Evolutionary conservation across 2,113 vertebrate genomes (phyloP), one percentile per base, ranked within the genome.

Genomic region (Scophthalmus maximus): DNA sequence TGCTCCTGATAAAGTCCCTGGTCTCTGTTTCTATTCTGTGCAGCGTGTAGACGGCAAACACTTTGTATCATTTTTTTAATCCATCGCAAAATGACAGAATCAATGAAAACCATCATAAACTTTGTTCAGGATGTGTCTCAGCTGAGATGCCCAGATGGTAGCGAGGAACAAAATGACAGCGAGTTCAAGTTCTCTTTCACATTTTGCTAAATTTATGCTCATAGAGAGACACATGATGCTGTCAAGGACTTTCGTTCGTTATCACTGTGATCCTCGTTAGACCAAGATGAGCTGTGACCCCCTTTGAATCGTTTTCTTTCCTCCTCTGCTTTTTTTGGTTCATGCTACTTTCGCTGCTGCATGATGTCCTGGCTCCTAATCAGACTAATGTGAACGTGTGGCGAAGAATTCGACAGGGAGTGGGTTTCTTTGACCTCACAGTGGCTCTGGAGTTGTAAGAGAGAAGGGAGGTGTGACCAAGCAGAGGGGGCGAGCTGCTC

Each of bases 401-500:
- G 53, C n/a, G 22, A 8, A 64, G 18, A 68, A 58, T 78, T 73
- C 9, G 14, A 5, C 38, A 29, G n/a, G 8, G 36, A n/a, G 67
- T 29, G 17, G 20, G 6, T 4, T 59, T 27, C 62, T 63, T 17
- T 53, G 60, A 51, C 67, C 59, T 69, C 29, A 44, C 30, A 27
- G 4, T n/a, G 34, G 38, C 17, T 64, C 47, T 27, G 26, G 42
- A 47, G 76, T 50, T 82, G 63, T 56, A 67, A 60, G 52, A 60
- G 34, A 42, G 50, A 73, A 17, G 36, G 38, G 7, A 58, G 44
- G 6, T 57, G 52, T 51, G n/a, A 51, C 1, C 0, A 66, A 26
- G 74, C 17, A 8, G 27, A 30, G 23, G 34, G 27, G 25, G 32
- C n/a, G n/a, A 64, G 20, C 55, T 23, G 29, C 55, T 68, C 50